Base-by-base conservation (phyloP, 2,797 vertebrate species). In the Erpetoichthys calabaricus region DNA sequence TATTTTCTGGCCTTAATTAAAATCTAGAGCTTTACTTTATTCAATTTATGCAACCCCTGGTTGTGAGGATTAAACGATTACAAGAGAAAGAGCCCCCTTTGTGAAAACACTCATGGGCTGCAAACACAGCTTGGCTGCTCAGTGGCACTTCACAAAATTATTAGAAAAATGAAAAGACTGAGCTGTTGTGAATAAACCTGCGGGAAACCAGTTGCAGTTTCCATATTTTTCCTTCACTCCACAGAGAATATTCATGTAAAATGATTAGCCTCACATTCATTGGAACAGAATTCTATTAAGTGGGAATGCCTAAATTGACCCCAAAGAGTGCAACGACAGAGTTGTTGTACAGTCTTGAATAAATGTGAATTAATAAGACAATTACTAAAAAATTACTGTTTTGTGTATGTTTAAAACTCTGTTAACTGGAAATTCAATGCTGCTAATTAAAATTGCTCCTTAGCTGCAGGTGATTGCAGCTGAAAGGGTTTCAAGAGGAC, bases 41-140 rank as follows among this genome's bases (percentile, higher is more conserved):
- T 86, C 80, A 76, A 83, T 82, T 87, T 85, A 83, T 88, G 84
- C 67, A 70, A 88, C 88, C 85, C 86, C 88, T 83, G 86, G 84
- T 86, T 86, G 72, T 88, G 71, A 86, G 92, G 94, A 98, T 99
- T 98, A 98, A 91, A 85, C 80, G 92, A 97, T 98, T 97, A 96
- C 79, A 88, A 81, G 85, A 77, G 82, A 89, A 86, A 87, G 89
- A 88, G 74, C 75, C 85, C 78, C 83, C 89, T 88, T 86, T 89
- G 83, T 91, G 86, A 90, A 79, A 89, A 86, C 81, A 80, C 85
- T 90, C 84, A 84, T 90, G 87, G 87, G 87, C 85, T 91, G 78
- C 85, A 85, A 80, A 81, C 77, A 59, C 72, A 87, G 82, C 82
- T 80, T 71, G 69, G 83, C 80, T 83, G 80, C 83, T 86, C 81